phyloP scores from a whole-genome alignment of 2,888 invertebrate species.

The Volucella inflata region DNA sequence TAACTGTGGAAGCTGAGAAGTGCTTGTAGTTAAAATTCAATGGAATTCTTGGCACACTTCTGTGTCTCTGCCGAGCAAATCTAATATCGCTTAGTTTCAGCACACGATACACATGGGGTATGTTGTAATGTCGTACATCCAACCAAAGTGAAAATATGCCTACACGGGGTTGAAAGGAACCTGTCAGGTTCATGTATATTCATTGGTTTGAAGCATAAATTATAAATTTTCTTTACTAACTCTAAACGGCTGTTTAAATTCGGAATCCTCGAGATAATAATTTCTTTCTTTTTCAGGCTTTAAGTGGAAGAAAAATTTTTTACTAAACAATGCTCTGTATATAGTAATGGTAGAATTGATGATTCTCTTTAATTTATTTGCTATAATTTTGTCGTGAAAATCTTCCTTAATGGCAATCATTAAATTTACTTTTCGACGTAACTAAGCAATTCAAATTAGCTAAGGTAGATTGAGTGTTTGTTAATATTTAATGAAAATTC shows the following conservation, averaged over 20 bases:
- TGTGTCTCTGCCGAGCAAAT: conserved; percentile 43
- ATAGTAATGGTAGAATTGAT: no score
- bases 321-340: not conserved
- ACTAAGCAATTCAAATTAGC: no score
- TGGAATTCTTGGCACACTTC: conserved; percentile 35
- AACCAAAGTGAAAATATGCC: conserved; percentile 24
- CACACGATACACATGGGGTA: conserved; percentile 28
- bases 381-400: no score
- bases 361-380: no score
- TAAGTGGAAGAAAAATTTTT: not conserved
- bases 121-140: not conserved
- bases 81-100: conserved; percentile 43
- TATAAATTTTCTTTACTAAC: not conserved
- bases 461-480: no score
- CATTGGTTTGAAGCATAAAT: conserved; percentile 24
- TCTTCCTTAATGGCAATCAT: no score
- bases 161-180: not conserved
- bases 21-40: not conserved
- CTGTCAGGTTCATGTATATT: conserved; percentile 4
- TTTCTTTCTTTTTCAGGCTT: not conserved
- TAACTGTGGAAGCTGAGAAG: no score
- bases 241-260: conserved; percentile 16
- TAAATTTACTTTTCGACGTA: no score
- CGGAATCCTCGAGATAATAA: not conserved
- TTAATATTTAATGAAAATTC: no score